These are phyloP conservation scores for Esperia sulphurella DNA, from an alignment of 2,888 invertebrate genomes.

Conservation along the genomic window DNA sequence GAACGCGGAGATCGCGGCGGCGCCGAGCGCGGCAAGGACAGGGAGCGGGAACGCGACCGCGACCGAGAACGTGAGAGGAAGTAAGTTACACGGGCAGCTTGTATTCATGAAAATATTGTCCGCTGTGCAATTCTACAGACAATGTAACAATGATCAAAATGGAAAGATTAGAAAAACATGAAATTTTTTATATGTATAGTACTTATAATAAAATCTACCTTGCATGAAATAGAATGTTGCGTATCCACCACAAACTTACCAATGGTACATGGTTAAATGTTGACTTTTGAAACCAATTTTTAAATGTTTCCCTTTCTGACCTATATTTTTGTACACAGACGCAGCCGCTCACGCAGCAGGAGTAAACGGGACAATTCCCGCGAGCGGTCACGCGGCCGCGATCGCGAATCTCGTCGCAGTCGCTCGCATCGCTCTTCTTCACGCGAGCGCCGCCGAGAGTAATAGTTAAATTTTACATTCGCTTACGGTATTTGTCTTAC, in stretches of 20 bases:
- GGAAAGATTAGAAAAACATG: too few relatives aligned
- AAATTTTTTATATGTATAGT: too few relatives aligned
- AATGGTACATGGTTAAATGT: not conserved
- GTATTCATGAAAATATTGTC: too few relatives aligned
- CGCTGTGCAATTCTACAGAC: too few relatives aligned
- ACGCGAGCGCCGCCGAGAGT: constrained; percentile 61
- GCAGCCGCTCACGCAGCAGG: constrained; percentile 57
- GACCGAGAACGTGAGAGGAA: constrained; percentile 16
- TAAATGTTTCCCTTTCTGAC: not conserved
- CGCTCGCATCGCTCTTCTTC: constrained; percentile 62
- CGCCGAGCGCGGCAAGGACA: not conserved
- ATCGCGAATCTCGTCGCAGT: constrained; percentile 53
- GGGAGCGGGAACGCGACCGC: constrained; percentile 27
- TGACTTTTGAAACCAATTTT: not conserved
- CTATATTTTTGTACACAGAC: constrained; percentile 23
- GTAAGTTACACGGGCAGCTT: constrained; percentile 7
- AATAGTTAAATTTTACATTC: constrained; percentile 8
- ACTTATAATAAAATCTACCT: too few relatives aligned
- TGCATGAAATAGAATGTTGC: too few relatives aligned
- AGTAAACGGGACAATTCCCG: constrained; percentile 49
- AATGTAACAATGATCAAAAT: too few relatives aligned
- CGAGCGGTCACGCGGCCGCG: constrained; percentile 49
- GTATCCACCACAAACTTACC: too few relatives aligned
- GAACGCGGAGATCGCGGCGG: not conserved
- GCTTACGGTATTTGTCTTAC: too few relatives aligned